Conservation (phyloP, 2,888 invertebrate genomes). For the Drosophila rellima region DNA sequence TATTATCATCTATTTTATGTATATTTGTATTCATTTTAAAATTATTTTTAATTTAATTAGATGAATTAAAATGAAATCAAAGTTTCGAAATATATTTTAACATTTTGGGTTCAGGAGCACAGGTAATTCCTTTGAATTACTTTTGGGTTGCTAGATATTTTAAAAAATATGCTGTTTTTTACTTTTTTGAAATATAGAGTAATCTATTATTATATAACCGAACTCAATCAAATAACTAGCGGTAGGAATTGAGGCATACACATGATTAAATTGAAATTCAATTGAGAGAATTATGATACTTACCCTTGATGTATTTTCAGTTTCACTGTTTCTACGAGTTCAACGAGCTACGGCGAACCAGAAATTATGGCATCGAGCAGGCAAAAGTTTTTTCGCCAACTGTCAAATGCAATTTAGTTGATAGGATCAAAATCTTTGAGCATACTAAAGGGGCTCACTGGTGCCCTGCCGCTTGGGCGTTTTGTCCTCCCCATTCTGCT, state of each 20-base stretch:
- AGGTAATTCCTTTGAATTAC: no score
- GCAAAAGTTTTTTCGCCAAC: constrained; percentile 79
- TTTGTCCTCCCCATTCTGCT: neutral
- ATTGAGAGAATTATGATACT: constrained; percentile 37
- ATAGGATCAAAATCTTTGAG: constrained; percentile 84
- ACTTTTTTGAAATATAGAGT: neutral
- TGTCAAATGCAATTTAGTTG: constrained; percentile 85
- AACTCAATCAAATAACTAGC: neutral
- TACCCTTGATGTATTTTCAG: constrained; percentile 19
- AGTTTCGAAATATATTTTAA: no score
- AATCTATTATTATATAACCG: neutral
- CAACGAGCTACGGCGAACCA: constrained; percentile 25
- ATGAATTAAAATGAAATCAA: no score
- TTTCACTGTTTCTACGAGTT: constrained; percentile 9
- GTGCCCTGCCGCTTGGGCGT: constrained; percentile 10
- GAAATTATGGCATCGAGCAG: constrained; percentile 59
- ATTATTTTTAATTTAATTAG: no score
- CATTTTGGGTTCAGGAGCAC: no score
- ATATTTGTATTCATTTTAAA: no score
- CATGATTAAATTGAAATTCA: constrained; percentile 41
- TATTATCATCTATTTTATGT: no score
- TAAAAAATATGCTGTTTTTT: neutral
- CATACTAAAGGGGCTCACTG: constrained; percentile 37
- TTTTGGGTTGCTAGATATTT: neutral
- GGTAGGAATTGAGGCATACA: constrained; percentile 27